phyloP scores from a whole-genome alignment of 2,888 invertebrate species.

The Reticulitermes lucifugus region DNA sequence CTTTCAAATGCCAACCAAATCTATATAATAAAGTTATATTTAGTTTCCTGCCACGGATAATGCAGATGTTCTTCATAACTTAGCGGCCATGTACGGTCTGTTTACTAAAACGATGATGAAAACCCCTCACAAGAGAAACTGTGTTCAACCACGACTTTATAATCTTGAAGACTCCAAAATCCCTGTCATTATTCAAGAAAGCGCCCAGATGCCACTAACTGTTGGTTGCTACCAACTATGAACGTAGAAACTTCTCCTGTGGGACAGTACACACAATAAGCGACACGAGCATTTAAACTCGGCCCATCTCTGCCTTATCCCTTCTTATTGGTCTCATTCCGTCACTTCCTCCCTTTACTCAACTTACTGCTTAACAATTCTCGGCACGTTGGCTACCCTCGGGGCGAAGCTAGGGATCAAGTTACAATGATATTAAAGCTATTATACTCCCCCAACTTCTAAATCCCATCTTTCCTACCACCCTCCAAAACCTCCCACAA shows the following conservation, averaged over 20 bases:
- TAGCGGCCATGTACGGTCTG: background rate
- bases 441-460: conserved; percentile 48
- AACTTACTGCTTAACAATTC: conserved; percentile 48
- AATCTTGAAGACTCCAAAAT: conserved; percentile 8
- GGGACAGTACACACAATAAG: conserved; percentile 10
- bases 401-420: conserved; percentile 51
- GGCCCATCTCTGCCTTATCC: conserved; percentile 7
- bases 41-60: background rate
- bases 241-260: background rate
- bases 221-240: background rate
- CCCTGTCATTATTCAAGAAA: background rate
- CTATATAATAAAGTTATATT: background rate
- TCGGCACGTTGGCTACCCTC: conserved; percentile 48
- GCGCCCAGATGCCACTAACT: conserved; percentile 15
- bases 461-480: conserved; percentile 30
- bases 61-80: conserved; percentile 13
- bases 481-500: conserved; percentile 2
- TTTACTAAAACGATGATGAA: conserved; percentile 13
- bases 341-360: conserved; percentile 43
- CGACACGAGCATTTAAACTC: conserved; percentile 30
- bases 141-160: conserved; percentile 2
- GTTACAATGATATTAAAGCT: conserved; percentile 53
- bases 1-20: background rate
- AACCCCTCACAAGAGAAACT: background rate
- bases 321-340: conserved; percentile 45